These are phyloP conservation scores for Hypomecis punctinalis DNA, from an alignment of 2,888 invertebrate genomes.

Conservation along the genomic window DNA sequence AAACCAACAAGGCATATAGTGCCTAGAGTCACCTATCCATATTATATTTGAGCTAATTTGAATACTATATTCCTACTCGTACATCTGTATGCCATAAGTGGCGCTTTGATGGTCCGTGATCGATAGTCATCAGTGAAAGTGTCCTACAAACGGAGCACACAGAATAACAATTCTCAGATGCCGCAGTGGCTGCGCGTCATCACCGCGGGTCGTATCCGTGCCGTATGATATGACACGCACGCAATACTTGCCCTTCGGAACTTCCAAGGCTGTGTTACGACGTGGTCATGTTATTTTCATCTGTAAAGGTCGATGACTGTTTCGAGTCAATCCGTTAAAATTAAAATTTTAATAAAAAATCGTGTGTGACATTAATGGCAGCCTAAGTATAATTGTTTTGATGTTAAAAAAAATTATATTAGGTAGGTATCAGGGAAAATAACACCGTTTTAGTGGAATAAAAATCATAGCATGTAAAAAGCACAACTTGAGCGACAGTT, in stretches of 20 bases:
- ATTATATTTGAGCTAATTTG: background rate
- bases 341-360: background rate
- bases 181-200: slow-evolving; percentile 21
- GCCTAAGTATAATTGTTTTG: too few relatives aligned
- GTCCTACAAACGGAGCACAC: slow-evolving; percentile 37
- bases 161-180: slow-evolving; percentile 21
- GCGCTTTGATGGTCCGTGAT: slow-evolving; percentile 30
- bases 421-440: too few relatives aligned
- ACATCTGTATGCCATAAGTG: slow-evolving; percentile 30
- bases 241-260: slow-evolving; percentile 4
- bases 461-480: too few relatives aligned
- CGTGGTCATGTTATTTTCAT: background rate
- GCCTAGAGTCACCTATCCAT: too few relatives aligned
- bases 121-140: slow-evolving; percentile 45
- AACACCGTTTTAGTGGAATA: too few relatives aligned
- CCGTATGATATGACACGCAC: slow-evolving; percentile 16
- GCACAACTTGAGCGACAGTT: too few relatives aligned
- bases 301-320: background rate
- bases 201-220: slow-evolving; percentile 6
- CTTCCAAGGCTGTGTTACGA: background rate
- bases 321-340: background rate
- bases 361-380: background rate
- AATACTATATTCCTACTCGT: slow-evolving; percentile 15
- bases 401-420: too few relatives aligned
- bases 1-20: too few relatives aligned